Evolutionary conservation across 2,888 invertebrate genomes (phyloP), one percentile per base, ranked within the genome.

Genomic region (Sinhomidia bicolor): DNA sequence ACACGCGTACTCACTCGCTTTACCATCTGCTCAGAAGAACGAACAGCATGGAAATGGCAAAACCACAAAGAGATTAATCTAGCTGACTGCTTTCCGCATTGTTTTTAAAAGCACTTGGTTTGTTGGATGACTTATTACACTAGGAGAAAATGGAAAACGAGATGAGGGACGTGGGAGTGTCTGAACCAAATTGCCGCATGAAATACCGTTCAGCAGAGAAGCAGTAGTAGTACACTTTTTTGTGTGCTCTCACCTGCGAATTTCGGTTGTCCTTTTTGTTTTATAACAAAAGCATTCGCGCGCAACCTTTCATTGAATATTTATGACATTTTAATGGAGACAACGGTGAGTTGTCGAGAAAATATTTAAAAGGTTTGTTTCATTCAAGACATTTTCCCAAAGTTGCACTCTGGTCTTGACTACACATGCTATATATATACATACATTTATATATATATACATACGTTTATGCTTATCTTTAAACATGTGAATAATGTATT

Each of bases 271-370:
- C 2, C 20, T 62, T 80, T 83, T 54, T 57, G 57, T 74, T 83
- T 71, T 41, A 83, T 26, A 47, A 17, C 20, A 23, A 71, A 10
- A 0, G n/a, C 17, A 62, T 29, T 29, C 4, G 29, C 60, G 29
- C 60, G 41, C 44, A 12, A n/a, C 12, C 14, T 29, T 10, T 74
- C 23, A 44, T 60, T 83, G 60, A 74, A 83, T 74, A 36, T 71
- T 83, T 83, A 83, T 71, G 83, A 74, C 71, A 54, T 54, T 54
- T 71, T 83, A 83, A 83, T 83, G 83, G 83, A 41, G 41, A 10
- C 26, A 12, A 10, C 44, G 44, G 80, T 65, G 65, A 26, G 36
- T 5, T 68, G 12, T 9, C 17, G 68, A 41, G 41, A 68, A 20
- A 23, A 17, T n/a, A 65, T 32, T 14, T 14, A n/a, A 20, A 57